Evolutionary conservation across 2,797 vertebrate species (phyloP), one percentile per base, ranked within the genome.

Genomic region (Pangasius larnaudii): DNA sequence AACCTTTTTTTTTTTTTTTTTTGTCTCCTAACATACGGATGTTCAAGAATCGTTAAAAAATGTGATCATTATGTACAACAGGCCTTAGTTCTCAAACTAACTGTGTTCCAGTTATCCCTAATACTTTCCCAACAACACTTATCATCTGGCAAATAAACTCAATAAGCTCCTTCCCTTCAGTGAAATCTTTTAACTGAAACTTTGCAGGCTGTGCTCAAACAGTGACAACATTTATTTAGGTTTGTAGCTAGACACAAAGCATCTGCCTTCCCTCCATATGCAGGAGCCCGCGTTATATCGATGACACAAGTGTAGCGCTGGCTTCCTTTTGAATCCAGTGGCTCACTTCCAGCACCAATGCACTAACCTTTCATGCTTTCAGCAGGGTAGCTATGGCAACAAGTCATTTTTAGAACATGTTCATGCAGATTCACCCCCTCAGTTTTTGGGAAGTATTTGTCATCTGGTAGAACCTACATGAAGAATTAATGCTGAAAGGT

Each of bases 371-470:
- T 88, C n/a, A 86, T 90, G 92, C 93, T 92, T 91, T 93, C 93
- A 92, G 91, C 86, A 4, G 84, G 89, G 95, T 95, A 93, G 91
- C 94, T 93, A 95, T 96, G 93, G 93, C 78, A 93, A 96, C 95
- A 92, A 93, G 92, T 92, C 86, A 89, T 93, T 95, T 94, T 94
- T 91, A 94, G 92, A 92, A 84, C 90, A 84, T 85, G 91, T 93
- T 91, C 89, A 92, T 93, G 92, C 89, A 91, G 92, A 86, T 90
- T 90, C 92, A 92, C 63, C 92, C 91, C 82, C 39, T 82, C 36
- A 22, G 53, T 59, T 78, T 75, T 88, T 19, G 53, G 79, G 53
- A 16, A 92, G 90, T 92, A 91, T 92, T 91, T 74, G 91, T 92
- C 93, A 93, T 92, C 89, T 93, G 61, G 85, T 74, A 77, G 83